Evolutionary conservation across 2,113 vertebrate species (phyloP), one percentile per base, ranked within the genome.

Genomic region (Phaethornis superciliosus): DNA sequence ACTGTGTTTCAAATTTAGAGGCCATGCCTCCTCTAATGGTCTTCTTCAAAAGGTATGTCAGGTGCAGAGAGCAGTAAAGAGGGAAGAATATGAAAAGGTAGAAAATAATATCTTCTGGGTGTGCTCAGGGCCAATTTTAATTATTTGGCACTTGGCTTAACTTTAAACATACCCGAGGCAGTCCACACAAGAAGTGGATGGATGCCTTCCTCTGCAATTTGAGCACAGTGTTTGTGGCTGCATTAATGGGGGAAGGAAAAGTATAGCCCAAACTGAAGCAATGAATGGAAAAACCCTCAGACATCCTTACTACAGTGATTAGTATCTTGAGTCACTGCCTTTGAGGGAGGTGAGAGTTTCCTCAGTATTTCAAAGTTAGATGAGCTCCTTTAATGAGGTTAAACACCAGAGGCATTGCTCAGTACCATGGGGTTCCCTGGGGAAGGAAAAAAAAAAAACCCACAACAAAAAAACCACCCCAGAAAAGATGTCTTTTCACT

Each of bases 291-390:
- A 94, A 95, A 62, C 85, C 88, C 88, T 91, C 91, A 95, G 89
- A 96, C 82, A 89, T 77, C 85, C 95, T 96, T 1, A 0, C 28
- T 95, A 76, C 58, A 51, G 62, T 79, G 91, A 97, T 97, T 88
- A 94, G 44, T 86, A 96, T 95, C 94, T 95, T 88, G 93, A 95
- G 65, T 95, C 94, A 95, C 64, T 81, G 90, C 93, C 91, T 94
- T 86, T 92, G 83, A 88, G 93, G 85, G 93, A 96, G 72, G 80
- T 60, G 92, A 95, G 94, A 95, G 85, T 95, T 95, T 93, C 93
- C 80, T 90, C 76, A 86, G 91, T 71, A 49, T 12, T 7, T 32
- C 1, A 7, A 71, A 82, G 70, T 55, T 95, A 89, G 85, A 88
- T 18, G 49, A 90, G 80, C 46, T 92, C 90, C 88, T 95, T 91